Base-by-base conservation (phyloP, 2,113 vertebrate genomes). In the Leptobrachium ailaonicum region DNA sequence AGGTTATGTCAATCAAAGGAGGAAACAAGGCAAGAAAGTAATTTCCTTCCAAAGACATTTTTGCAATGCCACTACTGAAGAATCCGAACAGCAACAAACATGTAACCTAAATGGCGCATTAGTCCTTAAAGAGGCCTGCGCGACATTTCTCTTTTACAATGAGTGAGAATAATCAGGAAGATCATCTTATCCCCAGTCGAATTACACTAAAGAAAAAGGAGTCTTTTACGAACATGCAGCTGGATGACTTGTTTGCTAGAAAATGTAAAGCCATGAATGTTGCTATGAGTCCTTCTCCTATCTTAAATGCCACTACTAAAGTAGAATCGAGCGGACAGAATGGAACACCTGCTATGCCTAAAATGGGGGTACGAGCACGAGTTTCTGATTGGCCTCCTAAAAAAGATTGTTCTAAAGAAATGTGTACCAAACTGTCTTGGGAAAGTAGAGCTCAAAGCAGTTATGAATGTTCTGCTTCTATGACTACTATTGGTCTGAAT, bases 351-450 rank as follows among this genome's bases (percentile, higher is more conserved):
- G 95, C 94, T 45, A 89, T 99, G 93, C 97, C 97, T 86, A 98
- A 98, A 90, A 98, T 99, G 97, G 98, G 98, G 0, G 96, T 99
- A 84, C 92, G 96, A 86, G 98, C 97, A 67, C 90, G 96, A 84
- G 95, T 96, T 64, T 97, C 97, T 0, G 97, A 99, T 64, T 99
- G 97, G 97, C 98, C 96, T 32, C 96, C 97, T 0, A 96, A 94
- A 84, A 97, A 96, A 84, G 96, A 99, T 45, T 92, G 89, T 74
- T 83, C 88, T 71, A 92, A 93, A 83, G 93, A 94, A 13, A 66
- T 90, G 58, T 77, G 86, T 79, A 92, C 88, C 85, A 86, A 90
- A 86, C 71, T 85, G 0, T n/a, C 80, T 5, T 97, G 96, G 96
- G 96, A 97, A 71, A 92, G 92, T 71, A 92, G 91, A 69, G 87